A percentile compares a stretch with the other conserved stretches of the same genome.
phyloP scores from a whole-genome alignment of 2,113 vertebrate species.

The Dipodomys ordii region DNA sequence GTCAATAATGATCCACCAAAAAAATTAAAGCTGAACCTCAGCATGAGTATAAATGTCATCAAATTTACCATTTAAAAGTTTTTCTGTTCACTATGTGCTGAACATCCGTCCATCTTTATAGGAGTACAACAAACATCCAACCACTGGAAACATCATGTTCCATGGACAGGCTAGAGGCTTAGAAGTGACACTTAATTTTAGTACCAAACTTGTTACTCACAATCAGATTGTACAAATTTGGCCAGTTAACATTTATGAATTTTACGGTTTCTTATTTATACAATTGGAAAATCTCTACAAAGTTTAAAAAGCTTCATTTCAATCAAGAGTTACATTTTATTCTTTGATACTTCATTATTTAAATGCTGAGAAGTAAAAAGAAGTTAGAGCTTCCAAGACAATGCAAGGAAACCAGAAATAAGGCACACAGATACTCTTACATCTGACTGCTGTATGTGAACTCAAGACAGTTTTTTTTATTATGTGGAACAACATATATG shows the following conservation, averaged over 20 bases:
- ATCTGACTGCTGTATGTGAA: neutral
- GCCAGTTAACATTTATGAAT: neutral
- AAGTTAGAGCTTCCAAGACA: constrained; percentile 10
- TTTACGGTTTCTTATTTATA: constrained; percentile 36
- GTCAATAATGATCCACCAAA: constrained; percentile 57
- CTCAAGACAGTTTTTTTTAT: constrained; percentile 12
- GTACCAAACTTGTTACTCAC: neutral
- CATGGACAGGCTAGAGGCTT: neutral
- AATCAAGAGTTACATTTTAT: neutral
- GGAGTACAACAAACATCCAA: neutral
- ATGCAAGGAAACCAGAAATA: neutral
- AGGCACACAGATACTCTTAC: neutral
- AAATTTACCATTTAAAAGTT: constrained; percentile 58
- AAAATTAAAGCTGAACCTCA: constrained; percentile 57
- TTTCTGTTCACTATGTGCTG: constrained; percentile 2
- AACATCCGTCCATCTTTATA: neutral
- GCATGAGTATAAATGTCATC: constrained; percentile 8
- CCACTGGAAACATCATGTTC: neutral
- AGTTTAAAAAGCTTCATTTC: neutral
- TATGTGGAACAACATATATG: neutral
- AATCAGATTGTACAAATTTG: neutral
- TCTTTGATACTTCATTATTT: constrained; percentile 8
- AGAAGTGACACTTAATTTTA: neutral
- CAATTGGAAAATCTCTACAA: neutral
- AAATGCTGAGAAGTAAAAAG: constrained; percentile 14